phyloP scores from a whole-genome alignment of 2,888 invertebrate genomes.

The Rosalia funebris region DNA sequence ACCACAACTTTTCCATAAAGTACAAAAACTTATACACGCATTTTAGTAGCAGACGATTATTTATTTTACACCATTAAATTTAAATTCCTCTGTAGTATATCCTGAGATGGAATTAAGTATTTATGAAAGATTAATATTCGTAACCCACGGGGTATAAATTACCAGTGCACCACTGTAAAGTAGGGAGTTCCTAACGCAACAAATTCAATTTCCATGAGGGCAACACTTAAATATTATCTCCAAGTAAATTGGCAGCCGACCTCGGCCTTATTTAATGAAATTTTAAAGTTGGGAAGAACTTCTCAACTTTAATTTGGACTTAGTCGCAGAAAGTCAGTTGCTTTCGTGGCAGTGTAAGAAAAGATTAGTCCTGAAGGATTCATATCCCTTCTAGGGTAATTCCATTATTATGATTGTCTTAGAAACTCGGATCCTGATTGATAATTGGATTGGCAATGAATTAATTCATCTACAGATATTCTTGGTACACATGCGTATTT shows the following conservation, averaged over 20 bases:
- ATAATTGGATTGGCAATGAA: background rate
- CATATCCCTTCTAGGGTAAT: background rate
- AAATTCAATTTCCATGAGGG: slow-evolving; percentile 1
- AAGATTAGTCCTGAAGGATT: slow-evolving; percentile 3
- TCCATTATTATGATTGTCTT: background rate
- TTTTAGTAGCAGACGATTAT: no score
- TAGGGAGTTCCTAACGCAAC: background rate
- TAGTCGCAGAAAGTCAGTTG: background rate
- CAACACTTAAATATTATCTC: slow-evolving; percentile 7
- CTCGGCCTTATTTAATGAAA: slow-evolving; percentile 12
- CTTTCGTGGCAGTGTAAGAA: background rate
- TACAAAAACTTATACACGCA: no score
- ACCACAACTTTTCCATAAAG: no score
- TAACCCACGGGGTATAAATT: background rate
- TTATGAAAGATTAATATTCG: background rate
- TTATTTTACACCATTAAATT: no score
- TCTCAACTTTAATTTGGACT: slow-evolving; percentile 12
- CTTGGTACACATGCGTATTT: no score
- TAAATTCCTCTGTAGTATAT: no score
- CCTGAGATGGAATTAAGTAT: no score
- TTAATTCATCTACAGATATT: no score
- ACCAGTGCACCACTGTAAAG: background rate
- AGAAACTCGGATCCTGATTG: background rate
- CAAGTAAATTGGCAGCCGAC: slow-evolving; percentile 12
- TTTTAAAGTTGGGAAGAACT: slow-evolving; percentile 12